These are phyloP conservation scores for Heteronetta atricapilla DNA, from an alignment of 2,113 vertebrate genomes.

Conservation along the genomic window DNA sequence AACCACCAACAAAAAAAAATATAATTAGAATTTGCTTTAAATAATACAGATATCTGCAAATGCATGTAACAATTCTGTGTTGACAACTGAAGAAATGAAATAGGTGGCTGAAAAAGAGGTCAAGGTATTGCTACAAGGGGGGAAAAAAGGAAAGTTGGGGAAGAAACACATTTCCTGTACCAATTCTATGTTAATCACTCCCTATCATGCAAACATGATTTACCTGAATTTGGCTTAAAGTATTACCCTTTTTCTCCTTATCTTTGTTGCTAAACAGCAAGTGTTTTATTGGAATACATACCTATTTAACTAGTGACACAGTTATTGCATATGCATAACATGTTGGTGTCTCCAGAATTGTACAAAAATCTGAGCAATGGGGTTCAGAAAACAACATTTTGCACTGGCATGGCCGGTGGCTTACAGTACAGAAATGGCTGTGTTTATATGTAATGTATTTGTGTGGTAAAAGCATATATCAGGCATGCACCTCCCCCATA, in stretches of 20 bases:
- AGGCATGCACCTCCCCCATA: neutral
- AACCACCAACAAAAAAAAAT: neutral
- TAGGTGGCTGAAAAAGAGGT: neutral
- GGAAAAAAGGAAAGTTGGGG: neutral
- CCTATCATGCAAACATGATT: neutral
- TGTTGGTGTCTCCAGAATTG: constrained; percentile 6
- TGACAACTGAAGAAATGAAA: neutral
- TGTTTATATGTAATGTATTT: neutral
- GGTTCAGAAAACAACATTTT: neutral
- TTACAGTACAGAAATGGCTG: neutral
- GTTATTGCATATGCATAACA: neutral
- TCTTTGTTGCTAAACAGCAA: constrained; percentile 24
- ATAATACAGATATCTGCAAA: neutral
- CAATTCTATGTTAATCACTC: neutral
- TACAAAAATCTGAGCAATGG: neutral
- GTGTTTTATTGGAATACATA: neutral
- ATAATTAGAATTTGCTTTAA: neutral
- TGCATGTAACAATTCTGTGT: neutral
- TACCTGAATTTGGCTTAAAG: neutral
- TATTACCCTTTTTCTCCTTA: fast-evolving
- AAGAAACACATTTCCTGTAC: neutral
- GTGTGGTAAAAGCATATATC: neutral
- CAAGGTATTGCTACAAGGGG: neutral
- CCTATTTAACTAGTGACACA: constrained; percentile 12
- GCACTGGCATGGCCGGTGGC: neutral